A percentile compares a stretch with the other conserved stretches of the same genome.
Conservation (phyloP, 2,797 vertebrate genomes). For the Crypturellus tataupa region DNA sequence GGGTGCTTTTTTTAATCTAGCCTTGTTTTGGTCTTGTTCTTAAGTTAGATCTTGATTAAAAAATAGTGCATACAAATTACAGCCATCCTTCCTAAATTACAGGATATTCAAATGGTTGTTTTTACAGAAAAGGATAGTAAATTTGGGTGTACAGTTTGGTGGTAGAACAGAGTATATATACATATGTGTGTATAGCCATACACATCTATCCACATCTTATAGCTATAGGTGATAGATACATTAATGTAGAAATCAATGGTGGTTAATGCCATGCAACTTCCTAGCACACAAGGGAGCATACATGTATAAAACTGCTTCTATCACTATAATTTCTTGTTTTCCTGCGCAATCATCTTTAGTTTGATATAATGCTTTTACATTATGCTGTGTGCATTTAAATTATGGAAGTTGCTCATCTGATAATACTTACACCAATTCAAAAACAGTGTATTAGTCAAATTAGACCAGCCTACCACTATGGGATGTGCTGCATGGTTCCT, state of each 20-base stretch:
- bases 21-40: conserved; percentile 16
- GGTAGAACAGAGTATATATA: conserved; percentile 41
- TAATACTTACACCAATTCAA: neutral
- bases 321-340: neutral
- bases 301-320: neutral
- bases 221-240: conserved; percentile 16
- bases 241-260: conserved; percentile 1
- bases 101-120: conserved; percentile 25
- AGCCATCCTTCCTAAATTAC: neutral
- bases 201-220: neutral
- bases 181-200: neutral
- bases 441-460: conserved; percentile 1
- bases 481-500: neutral
- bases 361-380: neutral
- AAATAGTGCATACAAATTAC: conserved; percentile 3
- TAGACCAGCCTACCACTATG: neutral
- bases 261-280: neutral
- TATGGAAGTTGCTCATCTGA: neutral
- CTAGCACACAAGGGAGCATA: neutral
- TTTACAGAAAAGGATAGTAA: conserved; percentile 36
- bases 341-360: neutral
- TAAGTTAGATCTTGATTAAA: conserved; percentile 34
- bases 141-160: conserved; percentile 15
- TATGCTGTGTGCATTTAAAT: conserved; percentile 4
- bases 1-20: neutral